Conservation (phyloP, 2,113 vertebrate species). For the Pteruthius melanotis region DNA sequence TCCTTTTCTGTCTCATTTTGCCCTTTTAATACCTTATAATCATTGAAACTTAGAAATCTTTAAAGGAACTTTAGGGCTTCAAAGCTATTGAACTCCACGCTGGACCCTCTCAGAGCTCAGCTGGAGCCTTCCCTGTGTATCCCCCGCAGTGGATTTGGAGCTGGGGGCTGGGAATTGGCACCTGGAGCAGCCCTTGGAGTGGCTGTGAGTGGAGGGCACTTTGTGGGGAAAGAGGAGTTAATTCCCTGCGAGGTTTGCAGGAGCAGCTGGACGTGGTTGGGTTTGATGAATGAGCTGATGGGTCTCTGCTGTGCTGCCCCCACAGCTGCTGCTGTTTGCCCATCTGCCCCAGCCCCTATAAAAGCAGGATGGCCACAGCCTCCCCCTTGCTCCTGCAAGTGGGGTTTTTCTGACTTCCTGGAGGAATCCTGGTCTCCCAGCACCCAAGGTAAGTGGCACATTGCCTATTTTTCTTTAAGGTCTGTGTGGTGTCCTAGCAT, state of each 20-base stretch:
- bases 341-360: background rate
- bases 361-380: fast-evolving
- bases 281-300: fast-evolving
- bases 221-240: fast-evolving
- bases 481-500: fast-evolving
- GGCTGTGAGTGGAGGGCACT: background rate
- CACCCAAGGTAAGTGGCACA: fast-evolving
- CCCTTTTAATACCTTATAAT: background rate
- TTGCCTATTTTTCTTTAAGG: fast-evolving
- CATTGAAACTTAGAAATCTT: background rate
- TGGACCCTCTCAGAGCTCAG: background rate
- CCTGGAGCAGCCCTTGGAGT: background rate
- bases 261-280: background rate
- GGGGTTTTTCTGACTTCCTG: fast-evolving
- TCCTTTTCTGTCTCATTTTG: background rate
- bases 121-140: background rate
- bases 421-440: fast-evolving
- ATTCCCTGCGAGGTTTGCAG: background rate
- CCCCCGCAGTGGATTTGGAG: fast-evolving
- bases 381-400: fast-evolving
- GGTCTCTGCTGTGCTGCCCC: background rate
- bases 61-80: background rate
- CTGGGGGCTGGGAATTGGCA: background rate
- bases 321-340: background rate
- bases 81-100: fast-evolving